A percentile compares a stretch with the other conserved stretches of the same genome.
Conservation (phyloP, 30 jellyfish, hydroid and myxozoan species). For the Hydra vulgaris region DNA sequence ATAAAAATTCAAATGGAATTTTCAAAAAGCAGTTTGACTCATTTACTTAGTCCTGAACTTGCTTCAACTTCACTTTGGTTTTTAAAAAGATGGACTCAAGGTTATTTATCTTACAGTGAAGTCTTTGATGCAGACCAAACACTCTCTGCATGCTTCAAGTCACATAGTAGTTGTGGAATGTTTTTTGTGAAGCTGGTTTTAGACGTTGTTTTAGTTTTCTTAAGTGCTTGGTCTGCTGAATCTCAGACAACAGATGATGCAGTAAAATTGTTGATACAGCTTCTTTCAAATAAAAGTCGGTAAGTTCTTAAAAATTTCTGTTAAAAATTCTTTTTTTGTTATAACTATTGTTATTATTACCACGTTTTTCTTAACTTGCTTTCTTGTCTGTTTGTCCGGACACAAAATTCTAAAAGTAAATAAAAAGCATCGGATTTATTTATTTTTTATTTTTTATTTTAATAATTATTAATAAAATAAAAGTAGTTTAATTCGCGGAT, state of each 20-base stretch:
- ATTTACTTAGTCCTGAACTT: conserved; percentile 69
- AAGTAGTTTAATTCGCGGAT: too few relatives aligned
- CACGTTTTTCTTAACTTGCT: too few relatives aligned
- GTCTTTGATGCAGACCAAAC: conserved; percentile 23
- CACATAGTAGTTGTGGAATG: conserved; percentile 35
- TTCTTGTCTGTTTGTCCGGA: too few relatives aligned
- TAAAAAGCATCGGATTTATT: too few relatives aligned
- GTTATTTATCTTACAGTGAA: conserved; percentile 38
- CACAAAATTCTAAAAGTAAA: too few relatives aligned
- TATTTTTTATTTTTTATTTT: too few relatives aligned
- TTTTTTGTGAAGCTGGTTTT: conserved; percentile 31
- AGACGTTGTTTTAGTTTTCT: conserved; percentile 38
- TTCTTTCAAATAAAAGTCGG: conserved; percentile 35
- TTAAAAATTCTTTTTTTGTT: neutral
- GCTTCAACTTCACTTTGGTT: conserved; percentile 70
- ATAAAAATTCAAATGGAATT: conserved; percentile 47
- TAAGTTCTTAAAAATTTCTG: neutral
- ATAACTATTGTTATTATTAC: neutral
- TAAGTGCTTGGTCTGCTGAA: conserved; percentile 58
- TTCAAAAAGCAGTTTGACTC: conserved; percentile 27
- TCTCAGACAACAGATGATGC: conserved; percentile 65
- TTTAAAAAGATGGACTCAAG: conserved; percentile 43
- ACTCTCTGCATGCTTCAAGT: conserved; percentile 40
- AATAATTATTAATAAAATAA: too few relatives aligned
- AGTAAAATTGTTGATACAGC: conserved; percentile 45